Base-by-base conservation (phyloP, 2,888 invertebrate species). In the Brachylomia viminalis region DNA sequence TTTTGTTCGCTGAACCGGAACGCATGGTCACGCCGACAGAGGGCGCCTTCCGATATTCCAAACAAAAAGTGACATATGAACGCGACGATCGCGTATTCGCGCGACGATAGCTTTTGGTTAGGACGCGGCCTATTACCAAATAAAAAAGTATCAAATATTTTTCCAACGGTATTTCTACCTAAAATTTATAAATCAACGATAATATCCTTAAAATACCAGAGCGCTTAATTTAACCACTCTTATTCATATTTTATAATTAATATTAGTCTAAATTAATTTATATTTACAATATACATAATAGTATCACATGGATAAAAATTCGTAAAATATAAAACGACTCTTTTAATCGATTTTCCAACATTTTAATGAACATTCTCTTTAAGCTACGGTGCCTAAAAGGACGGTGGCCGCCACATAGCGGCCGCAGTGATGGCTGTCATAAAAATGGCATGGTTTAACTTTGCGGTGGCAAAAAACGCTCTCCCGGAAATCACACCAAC, bases 251-350 rank as follows among this genome's bases (percentile, higher is more conserved):
- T 75, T n/a, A 68, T 52, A 45, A 33, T 42, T 38, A 68, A 27
- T 69, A 61, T 62, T 27, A 70, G 67, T 59, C 58, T 80, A 64
- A 61, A 71, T 58, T 47, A 68, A 69, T 71, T 76, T 38, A 70
- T 83, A 84, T 79, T 86, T 80, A 88, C 76, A 86, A 74, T 67
- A 59, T 85, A 88, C 59, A 80, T 65, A 15, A 85, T 88, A 90
- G 82, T 90, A 91, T 91, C 90, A 90, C 89, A 90, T 86, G 82
- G 83, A 86, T 83, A 81, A 77, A 79, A 86, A 76, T 73, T 79
- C 79, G 70, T 79, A 33, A 68, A 69, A 68, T 69, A 77, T 69
- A 72, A 27, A 64, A 49, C 33, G 23, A 30, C 52, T 30, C 0
- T 33, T 17, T 42, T 54, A 47, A 69, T 58, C 13, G 10, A 38